These are phyloP conservation scores for Monoplex corrugatus DNA, from an alignment of 2,888 invertebrate species.

Conservation along the genomic window DNA sequence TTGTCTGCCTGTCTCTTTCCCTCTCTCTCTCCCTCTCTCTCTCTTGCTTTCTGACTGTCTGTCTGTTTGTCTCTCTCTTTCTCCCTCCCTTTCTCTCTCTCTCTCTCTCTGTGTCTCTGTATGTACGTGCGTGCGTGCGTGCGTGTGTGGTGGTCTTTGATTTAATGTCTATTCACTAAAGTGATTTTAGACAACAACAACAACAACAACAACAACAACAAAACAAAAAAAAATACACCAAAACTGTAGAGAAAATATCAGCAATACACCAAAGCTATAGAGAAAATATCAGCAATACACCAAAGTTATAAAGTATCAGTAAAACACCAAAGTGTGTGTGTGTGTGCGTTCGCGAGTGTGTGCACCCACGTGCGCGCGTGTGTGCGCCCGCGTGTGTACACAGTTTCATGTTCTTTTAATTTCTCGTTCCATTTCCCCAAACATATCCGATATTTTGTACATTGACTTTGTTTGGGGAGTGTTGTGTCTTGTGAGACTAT, in stretches of 20 bases:
- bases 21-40: neutral
- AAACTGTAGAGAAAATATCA: too few relatives aligned
- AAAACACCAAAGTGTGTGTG: neutral
- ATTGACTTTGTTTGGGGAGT: too few relatives aligned
- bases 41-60: neutral
- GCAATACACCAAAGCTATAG: too few relatives aligned
- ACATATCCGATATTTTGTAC: too few relatives aligned
- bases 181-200: neutral
- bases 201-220: too few relatives aligned
- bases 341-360: conserved; percentile 1
- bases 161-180: neutral
- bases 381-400: neutral
- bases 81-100: neutral
- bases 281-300: too few relatives aligned
- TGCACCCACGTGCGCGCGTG: neutral
- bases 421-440: too few relatives aligned
- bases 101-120: neutral
- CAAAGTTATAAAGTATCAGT: neutral
- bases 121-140: neutral
- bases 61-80: neutral
- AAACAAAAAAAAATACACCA: too few relatives aligned
- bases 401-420: too few relatives aligned
- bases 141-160: neutral
- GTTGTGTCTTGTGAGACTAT: too few relatives aligned
- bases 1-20: too few relatives aligned